A percentile compares a stretch with the other conserved stretches of the same genome.
Conservation (phyloP, 30 jellyfish, hydroid and myxozoan species). For the Catostylus mosaicus region DNA sequence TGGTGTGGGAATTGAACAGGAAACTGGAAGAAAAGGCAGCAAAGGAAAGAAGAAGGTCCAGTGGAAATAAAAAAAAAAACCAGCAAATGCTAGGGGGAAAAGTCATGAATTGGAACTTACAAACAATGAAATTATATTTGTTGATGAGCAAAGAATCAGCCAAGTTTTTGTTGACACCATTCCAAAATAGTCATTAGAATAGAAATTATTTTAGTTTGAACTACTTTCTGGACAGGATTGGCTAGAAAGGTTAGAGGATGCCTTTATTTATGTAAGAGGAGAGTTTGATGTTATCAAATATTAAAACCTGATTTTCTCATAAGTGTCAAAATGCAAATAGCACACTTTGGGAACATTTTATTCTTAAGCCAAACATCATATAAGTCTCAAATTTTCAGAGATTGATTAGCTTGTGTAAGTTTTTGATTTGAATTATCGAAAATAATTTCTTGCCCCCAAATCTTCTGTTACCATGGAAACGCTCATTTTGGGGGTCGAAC, state of each 20-base stretch:
- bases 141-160: neutral
- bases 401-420: neutral
- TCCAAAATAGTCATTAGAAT: neutral
- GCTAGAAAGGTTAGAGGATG: neutral
- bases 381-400: neutral
- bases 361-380: neutral
- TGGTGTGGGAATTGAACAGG: neutral
- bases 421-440: neutral
- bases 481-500: neutral
- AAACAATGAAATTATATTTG: too few relatives aligned
- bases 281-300: neutral
- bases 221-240: neutral
- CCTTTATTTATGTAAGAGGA: neutral
- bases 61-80: neutral
- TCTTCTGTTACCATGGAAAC: neutral
- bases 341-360: neutral
- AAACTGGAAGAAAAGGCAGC: neutral
- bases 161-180: neutral
- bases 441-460: neutral
- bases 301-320: neutral
- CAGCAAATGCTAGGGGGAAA: neutral
- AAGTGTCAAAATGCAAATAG: neutral
- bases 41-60: neutral
- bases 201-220: neutral
- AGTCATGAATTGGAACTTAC: neutral